phyloP scores from a whole-genome alignment of 2,113 vertebrate genomes.

The human region DNA sequence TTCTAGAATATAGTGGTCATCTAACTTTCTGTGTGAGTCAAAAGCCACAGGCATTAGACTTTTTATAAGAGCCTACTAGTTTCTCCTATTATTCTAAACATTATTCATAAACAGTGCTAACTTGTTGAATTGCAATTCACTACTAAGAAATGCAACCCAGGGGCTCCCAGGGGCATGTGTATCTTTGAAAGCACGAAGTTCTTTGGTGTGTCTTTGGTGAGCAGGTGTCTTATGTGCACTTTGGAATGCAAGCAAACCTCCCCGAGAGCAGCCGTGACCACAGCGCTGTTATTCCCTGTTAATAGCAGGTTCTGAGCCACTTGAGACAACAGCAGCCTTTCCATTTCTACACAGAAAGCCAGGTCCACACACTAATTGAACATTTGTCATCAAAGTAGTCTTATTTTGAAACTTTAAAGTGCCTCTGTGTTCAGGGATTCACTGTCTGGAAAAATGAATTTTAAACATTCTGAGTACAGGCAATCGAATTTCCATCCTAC shows the following conservation, averaged over 20 bases:
- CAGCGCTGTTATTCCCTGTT: neutral
- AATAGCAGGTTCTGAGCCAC: neutral
- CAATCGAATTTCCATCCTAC: neutral
- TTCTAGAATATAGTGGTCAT: neutral
- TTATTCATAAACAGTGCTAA: neutral
- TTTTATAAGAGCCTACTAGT: neutral
- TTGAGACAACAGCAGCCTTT: neutral
- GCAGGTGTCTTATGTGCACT: neutral
- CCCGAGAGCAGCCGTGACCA: neutral
- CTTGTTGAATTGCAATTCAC: neutral
- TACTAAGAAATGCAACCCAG: neutral
- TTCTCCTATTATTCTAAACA: neutral
- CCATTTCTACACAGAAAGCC: constrained; percentile 5
- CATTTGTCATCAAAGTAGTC: constrained; percentile 8
- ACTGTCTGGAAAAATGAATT: neutral
- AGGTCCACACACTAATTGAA: neutral
- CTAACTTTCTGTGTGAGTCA: neutral
- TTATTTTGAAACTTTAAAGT: constrained; percentile 47
- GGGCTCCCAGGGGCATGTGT: accelerated
- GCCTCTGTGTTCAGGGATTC: neutral
- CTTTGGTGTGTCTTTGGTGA: neutral
- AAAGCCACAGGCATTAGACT: neutral
- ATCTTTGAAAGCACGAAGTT: neutral
- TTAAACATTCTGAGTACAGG: constrained; percentile 2
- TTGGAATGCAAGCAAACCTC: neutral